Conservation (phyloP, 1,140 invertebrate species). For the Drosophila lini region DNA sequence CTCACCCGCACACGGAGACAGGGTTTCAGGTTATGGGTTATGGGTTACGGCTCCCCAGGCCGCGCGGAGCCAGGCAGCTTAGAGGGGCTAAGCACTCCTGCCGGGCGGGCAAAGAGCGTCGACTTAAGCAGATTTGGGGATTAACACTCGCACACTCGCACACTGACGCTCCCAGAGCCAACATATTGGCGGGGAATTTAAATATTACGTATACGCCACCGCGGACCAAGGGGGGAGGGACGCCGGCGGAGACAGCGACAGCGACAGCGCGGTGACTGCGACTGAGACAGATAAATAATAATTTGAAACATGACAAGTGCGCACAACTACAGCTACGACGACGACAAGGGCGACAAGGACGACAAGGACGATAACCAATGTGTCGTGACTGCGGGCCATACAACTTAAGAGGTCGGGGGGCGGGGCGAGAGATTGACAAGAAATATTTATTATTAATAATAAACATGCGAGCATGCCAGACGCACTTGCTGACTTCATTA, state of each 20-base stretch:
- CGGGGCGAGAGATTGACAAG: slow-evolving; percentile 67
- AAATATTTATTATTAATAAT: slow-evolving; percentile 83
- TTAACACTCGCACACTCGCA: slow-evolving; percentile 57
- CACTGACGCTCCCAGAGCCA: slow-evolving; percentile 48
- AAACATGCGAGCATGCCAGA: slow-evolving; percentile 77
- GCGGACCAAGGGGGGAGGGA: background rate
- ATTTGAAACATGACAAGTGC: slow-evolving; percentile 70
- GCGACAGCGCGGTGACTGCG: slow-evolving; percentile 6
- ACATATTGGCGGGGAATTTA: slow-evolving; percentile 71
- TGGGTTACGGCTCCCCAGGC: slow-evolving; percentile 27
- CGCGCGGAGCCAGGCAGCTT: slow-evolving; percentile 43
- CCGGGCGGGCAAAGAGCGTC: slow-evolving; percentile 52
- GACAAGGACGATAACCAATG: slow-evolving; percentile 35
- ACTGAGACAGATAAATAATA: slow-evolving; percentile 69
- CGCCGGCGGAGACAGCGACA: background rate
- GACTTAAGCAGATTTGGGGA: slow-evolving; percentile 74
- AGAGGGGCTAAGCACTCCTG: slow-evolving; percentile 71
- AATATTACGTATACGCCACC: slow-evolving; percentile 64
- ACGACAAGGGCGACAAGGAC: slow-evolving; percentile 18
- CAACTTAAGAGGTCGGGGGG: slow-evolving; percentile 62
- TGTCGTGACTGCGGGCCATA: slow-evolving; percentile 67
- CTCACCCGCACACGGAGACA: slow-evolving; percentile 42
- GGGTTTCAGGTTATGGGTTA: slow-evolving; percentile 21
- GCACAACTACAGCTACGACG: slow-evolving; percentile 28
- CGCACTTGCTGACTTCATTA: slow-evolving; percentile 81